Evolutionary conservation across 2,797 vertebrate species (phyloP).

Genomic region (Liparis tanakae): DNA sequence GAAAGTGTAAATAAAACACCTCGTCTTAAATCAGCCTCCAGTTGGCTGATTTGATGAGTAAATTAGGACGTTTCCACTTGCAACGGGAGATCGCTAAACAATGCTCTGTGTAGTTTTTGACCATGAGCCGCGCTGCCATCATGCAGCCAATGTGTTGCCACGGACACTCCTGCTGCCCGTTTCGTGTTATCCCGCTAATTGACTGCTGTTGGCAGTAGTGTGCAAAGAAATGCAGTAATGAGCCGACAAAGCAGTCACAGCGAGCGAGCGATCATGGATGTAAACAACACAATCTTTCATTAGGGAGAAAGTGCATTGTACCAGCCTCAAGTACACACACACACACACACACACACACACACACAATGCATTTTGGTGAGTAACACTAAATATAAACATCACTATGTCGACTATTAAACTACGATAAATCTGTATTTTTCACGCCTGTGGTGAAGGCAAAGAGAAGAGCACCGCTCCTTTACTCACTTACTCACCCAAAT

Average conservation of each 20-base stretch:
- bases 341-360: not conserved
- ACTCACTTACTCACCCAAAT: not conserved
- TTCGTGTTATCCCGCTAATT: not conserved
- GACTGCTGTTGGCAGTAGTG: not conserved
- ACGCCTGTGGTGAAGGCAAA: not conserved
- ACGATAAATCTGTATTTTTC: not conserved
- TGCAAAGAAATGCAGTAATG: not conserved
- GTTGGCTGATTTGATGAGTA: conserved; percentile 2
- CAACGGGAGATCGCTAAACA: not conserved
- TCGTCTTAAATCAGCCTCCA: not conserved
- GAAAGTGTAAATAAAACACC: too few species aligned
- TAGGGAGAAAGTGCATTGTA: conserved; percentile 12
- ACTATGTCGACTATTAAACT: too few species aligned
- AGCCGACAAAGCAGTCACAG: not conserved
- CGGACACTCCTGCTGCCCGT: too few species aligned
- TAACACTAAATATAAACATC: not conserved
- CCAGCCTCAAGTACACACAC: conserved; percentile 1
- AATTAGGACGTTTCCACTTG: not conserved
- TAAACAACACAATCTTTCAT: conserved; percentile 14
- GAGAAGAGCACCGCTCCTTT: not conserved
- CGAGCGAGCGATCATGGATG: not conserved
- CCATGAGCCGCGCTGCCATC: too few species aligned
- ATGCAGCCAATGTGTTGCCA: too few species aligned
- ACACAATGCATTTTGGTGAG: not conserved
- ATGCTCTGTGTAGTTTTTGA: not conserved